phyloP scores from a whole-genome alignment of 2,888 invertebrate genomes.

The Pherbina coryleti region DNA sequence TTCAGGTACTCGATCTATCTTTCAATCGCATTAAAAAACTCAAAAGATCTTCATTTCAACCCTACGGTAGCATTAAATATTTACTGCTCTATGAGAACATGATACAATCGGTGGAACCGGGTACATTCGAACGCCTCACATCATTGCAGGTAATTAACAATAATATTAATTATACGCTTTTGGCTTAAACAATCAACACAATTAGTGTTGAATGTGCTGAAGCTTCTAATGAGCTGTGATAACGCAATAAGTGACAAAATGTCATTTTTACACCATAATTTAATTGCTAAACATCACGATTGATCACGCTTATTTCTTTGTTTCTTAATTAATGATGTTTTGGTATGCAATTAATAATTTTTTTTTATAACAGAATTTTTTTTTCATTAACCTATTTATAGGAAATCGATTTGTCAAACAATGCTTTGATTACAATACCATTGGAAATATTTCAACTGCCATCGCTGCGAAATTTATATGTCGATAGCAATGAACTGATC shows the following conservation, averaged over 20 bases:
- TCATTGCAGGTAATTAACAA: constrained; percentile 62
- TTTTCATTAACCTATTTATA: constrained; percentile 43
- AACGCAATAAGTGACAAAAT: background rate
- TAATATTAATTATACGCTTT: background rate
- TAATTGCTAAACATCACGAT: background rate
- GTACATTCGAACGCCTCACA: constrained; percentile 65
- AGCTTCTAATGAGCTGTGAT: background rate
- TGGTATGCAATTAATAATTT: background rate
- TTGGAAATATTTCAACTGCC: constrained; percentile 72
- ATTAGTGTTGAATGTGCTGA: background rate
- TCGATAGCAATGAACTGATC: constrained; percentile 69
- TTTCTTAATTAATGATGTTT: background rate
- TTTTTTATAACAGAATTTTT: background rate
- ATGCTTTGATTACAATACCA: constrained; percentile 67
- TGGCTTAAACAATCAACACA: background rate
- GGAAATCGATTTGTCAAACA: constrained; percentile 69
- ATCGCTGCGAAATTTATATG: constrained; percentile 74
- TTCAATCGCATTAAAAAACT: constrained; percentile 69
- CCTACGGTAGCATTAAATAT: constrained; percentile 63
- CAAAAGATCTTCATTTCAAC: constrained; percentile 63
- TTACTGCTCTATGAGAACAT: constrained; percentile 68
- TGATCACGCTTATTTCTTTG: background rate
- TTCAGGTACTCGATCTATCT: constrained; percentile 67
- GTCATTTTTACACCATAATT: background rate
- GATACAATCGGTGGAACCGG: constrained; percentile 68